Evolutionary conservation across 2,113 vertebrate genomes (phyloP).

Genomic region (Myxocyprinus asiaticus): DNA sequence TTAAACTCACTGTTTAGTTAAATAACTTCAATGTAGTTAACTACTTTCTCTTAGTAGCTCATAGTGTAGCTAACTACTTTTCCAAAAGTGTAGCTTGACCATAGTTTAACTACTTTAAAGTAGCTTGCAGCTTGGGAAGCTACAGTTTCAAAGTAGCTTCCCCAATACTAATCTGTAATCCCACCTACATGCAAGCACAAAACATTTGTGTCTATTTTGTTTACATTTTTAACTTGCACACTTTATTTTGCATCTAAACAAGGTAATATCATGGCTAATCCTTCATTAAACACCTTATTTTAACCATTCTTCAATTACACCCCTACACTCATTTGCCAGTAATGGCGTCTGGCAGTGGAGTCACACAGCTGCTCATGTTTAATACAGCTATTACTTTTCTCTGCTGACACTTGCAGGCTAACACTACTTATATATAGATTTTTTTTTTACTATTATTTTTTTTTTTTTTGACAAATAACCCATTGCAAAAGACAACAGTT

Average conservation of each 20-base stretch:
- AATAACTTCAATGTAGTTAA: no score
- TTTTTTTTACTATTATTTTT: no score
- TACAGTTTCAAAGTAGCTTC: no score
- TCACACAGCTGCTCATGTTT: slow-evolving; percentile 23
- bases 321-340: slow-evolving; percentile 4
- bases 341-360: slow-evolving; percentile 8
- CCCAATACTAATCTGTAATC: not conserved
- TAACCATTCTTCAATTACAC: slow-evolving; percentile 1
- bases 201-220: not conserved
- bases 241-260: not conserved
- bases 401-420: slow-evolving; percentile 16
- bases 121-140: no score
- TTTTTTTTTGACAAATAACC: slow-evolving; percentile 3
- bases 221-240: no score
- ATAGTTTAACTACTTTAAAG: not conserved
- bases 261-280: not conserved
- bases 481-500: slow-evolving; percentile 2
- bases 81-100: no score
- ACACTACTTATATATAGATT: slow-evolving; percentile 10
- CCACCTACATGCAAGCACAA: not conserved
- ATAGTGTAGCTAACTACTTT: no score
- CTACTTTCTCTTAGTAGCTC: no score
- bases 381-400: slow-evolving; percentile 13
- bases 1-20: no score
- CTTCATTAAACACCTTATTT: slow-evolving; percentile 15